Base-by-base conservation (phyloP, 2,797 vertebrate genomes). In the Gambelia wislizenii region DNA sequence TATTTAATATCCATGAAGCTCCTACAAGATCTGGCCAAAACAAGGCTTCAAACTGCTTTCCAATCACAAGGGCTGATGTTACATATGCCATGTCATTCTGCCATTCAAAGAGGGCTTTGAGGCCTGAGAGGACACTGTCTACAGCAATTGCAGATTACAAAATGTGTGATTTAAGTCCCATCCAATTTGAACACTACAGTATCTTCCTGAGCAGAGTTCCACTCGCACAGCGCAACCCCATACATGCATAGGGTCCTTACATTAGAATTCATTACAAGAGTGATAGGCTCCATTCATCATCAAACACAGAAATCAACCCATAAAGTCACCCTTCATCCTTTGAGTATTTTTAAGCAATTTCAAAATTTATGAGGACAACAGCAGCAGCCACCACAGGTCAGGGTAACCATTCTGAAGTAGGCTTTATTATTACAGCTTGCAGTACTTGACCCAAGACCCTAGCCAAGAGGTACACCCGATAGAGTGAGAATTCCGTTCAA, bases 291-390 rank as follows among this genome's bases (percentile, higher is more conserved):
- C 59, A 47, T 47, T 75, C 80, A 69, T 49, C 81, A 54, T 89
- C 78, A 33, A 14, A 61, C 10, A 52, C 16, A 42, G 3, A 33
- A 52, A 49, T 2, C 25, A 25, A 49, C 56, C 85, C 85, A 90
- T 90, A 85, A 91, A 80, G 42, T 8, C 18, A 22, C 59, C 59
- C 89, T 70, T 90, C 44, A 86, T 78, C 76, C 85, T 72, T 86
- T 85, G 54, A 74, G 67, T 13, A 87, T 90, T 85, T 91, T 56
- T 39, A 91, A 89, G 79, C 87, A 85, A 83, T 83, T 52, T 59
- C 89, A 61, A 89, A 85, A 72, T 89, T 82, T 39, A 74, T 61
- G 33, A n/a, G 67, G 84, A 90, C 77, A 83, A 89, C 85, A 86
- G 70, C 69, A 79, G 22, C 42, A 72, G 70, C 64, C 10, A 30